A percentile compares a stretch with the other conserved stretches of the same genome.
Conservation (phyloP, 30 jellyfish, hydroid and myxozoan genomes). For the Aurelia aurita complex sp. Pacific region DNA sequence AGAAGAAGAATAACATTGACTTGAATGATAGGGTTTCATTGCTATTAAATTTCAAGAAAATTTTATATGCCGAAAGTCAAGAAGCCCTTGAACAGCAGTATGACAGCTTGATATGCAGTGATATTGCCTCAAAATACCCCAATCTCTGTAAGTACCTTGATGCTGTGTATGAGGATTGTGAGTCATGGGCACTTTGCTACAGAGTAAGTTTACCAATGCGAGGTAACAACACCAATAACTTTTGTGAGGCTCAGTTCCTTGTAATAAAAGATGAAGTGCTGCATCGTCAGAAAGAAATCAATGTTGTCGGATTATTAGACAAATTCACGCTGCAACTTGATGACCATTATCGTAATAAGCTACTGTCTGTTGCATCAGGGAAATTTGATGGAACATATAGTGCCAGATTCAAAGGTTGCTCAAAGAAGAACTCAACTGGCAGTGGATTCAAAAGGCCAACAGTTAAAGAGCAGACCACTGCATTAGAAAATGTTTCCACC, state of each 20-base stretch:
- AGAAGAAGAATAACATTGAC: too few relatives aligned
- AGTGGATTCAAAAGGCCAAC: background rate
- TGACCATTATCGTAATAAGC: slow-evolving; percentile 10
- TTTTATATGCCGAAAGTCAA: too few relatives aligned
- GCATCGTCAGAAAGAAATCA: too few relatives aligned
- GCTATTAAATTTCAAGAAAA: too few relatives aligned
- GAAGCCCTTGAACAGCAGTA: too few relatives aligned
- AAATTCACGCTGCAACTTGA: slow-evolving; percentile 11
- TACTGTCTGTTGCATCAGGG: slow-evolving; percentile 32
- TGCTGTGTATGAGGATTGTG: background rate
- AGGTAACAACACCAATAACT: background rate
- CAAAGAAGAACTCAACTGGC: background rate
- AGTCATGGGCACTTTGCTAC: background rate
- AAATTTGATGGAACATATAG: slow-evolving; percentile 21
- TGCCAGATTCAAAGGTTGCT: background rate
- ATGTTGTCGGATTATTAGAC: too few relatives aligned
- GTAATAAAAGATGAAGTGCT: background rate
- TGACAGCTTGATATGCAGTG: background rate
- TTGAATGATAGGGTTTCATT: too few relatives aligned
- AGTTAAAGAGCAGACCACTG: background rate
- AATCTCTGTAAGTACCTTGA: background rate
- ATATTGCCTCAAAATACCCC: background rate
- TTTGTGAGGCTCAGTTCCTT: slow-evolving; percentile 3
- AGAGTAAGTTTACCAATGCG: background rate
- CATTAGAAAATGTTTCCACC: background rate